Conservation (phyloP, 2,113 vertebrate genomes). For the Chionodraco myersi region DNA sequence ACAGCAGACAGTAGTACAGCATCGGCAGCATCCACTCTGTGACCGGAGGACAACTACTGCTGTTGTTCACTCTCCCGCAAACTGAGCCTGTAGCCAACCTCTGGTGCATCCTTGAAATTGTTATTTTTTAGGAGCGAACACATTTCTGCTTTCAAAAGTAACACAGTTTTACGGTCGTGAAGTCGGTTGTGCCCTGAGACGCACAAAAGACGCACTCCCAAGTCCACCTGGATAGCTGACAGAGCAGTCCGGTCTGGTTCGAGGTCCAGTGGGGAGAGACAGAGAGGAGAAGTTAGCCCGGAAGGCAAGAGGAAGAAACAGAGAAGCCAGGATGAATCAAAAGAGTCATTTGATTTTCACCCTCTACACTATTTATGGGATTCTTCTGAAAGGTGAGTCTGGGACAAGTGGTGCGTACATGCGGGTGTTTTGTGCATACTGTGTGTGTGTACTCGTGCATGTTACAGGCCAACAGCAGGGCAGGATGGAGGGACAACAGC, state of each 20-base stretch:
- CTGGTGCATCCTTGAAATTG: constrained; percentile 26
- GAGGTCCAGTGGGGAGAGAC: constrained; percentile 56
- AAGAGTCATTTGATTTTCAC: constrained; percentile 79
- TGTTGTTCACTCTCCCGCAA: constrained; percentile 15
- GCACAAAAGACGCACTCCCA: constrained; percentile 48
- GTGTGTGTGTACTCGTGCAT: constrained; percentile 9
- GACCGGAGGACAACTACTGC: constrained; percentile 39
- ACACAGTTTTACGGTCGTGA: constrained; percentile 14
- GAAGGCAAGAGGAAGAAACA: constrained; percentile 29
- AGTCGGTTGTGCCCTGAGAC: constrained; percentile 50
- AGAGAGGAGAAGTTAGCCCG: constrained; percentile 53
- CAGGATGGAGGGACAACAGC: constrained; percentile 42
- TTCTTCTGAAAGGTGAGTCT: constrained; percentile 80
- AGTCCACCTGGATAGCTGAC: constrained; percentile 73
- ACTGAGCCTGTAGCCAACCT: constrained; percentile 7
- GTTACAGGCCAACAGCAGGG: constrained; percentile 42
- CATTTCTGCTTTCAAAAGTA: constrained; percentile 5
- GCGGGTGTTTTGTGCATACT: not conserved
- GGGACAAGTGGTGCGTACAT: constrained; percentile 25
- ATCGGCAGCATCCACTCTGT: constrained; percentile 39
- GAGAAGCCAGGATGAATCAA: constrained; percentile 76
- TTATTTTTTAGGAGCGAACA: constrained; percentile 20
- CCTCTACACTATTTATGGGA: constrained; percentile 78
- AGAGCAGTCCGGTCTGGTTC: constrained; percentile 56
- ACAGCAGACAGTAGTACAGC: constrained; percentile 54